phyloP scores from a whole-genome alignment of 2,888 invertebrate species.

The Platerodrilus igneus region DNA sequence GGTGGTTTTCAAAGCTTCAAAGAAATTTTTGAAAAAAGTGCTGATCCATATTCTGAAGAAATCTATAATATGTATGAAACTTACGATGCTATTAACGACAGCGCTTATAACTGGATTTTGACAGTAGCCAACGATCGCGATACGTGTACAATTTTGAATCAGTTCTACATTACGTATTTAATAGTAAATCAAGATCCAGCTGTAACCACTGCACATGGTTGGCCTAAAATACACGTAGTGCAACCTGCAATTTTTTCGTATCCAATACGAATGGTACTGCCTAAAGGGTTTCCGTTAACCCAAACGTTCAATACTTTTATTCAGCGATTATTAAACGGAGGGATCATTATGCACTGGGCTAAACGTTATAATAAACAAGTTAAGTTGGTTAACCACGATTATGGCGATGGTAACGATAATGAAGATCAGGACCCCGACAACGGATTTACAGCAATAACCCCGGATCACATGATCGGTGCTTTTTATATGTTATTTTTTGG shows the following conservation, averaged over 20 bases:
- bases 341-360: constrained; percentile 49
- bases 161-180: constrained; percentile 28
- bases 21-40: constrained; percentile 40
- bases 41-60: constrained; percentile 17
- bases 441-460: no score
- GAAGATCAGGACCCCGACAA: constrained; percentile 11
- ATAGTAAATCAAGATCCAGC: constrained; percentile 20
- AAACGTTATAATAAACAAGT: constrained; percentile 10
- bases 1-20: constrained; percentile 47
- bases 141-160: constrained; percentile 31
- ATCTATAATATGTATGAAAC: constrained; percentile 28
- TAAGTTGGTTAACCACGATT: background rate
- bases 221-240: constrained; percentile 26
- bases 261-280: constrained; percentile 53
- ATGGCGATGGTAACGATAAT: background rate
- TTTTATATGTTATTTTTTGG: constrained; percentile 27
- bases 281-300: constrained; percentile 54
- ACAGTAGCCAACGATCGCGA: constrained; percentile 26
- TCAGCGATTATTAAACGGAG: constrained; percentile 49
- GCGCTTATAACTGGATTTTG: constrained; percentile 27
- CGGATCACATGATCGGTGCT: constrained; percentile 29
- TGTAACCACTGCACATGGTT: constrained; percentile 17
- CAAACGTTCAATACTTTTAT: constrained; percentile 49
- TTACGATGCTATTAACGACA: constrained; percentile 22
- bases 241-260: constrained; percentile 50